Conservation (phyloP, 2,113 vertebrate species). For the Talpa occidentalis region DNA sequence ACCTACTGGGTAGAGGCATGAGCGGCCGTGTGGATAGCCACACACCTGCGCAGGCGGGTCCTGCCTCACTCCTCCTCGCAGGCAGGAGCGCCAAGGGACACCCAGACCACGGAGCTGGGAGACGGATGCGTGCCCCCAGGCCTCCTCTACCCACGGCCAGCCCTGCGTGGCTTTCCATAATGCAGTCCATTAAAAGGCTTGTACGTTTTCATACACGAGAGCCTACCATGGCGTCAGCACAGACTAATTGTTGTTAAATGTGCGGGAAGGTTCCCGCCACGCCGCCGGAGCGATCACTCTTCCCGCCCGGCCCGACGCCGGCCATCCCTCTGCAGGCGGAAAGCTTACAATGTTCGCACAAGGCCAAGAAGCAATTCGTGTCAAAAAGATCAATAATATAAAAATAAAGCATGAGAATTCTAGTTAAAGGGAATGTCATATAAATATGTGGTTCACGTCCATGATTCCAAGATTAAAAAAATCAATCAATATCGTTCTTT, state of each 20-base stretch:
- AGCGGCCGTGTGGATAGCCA: background rate
- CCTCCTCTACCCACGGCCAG: conserved; percentile 24
- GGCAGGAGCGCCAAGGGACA: background rate
- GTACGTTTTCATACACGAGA: conserved; percentile 75
- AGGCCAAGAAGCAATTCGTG: conserved; percentile 85
- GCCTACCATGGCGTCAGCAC: conserved; percentile 53
- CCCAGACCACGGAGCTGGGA: rapidly evolving
- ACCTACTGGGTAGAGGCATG: rapidly evolving
- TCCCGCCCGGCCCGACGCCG: conserved; percentile 18
- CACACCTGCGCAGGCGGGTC: rapidly evolving
- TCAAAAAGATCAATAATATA: conserved; percentile 87
- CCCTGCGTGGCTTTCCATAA: conserved; percentile 60
- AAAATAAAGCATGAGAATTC: conserved; percentile 87
- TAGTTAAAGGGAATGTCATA: conserved; percentile 86
- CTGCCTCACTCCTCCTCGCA: background rate
- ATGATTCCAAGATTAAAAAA: conserved; percentile 86
- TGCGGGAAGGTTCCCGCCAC: conserved; percentile 60
- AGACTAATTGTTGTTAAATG: conserved; percentile 81
- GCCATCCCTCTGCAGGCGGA: conserved; percentile 76
- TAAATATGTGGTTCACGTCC: conserved; percentile 88
- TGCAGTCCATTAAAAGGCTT: conserved; percentile 78
- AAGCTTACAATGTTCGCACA: conserved; percentile 77
- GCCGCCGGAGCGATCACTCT: conserved; percentile 60
- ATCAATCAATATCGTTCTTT: conserved; percentile 87
- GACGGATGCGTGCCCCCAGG: background rate